Percentiles rank a stretch among this genome's conserved stretches.
Evolutionary conservation across 2,113 vertebrate genomes (phyloP).

Genomic region (Podiceps cristatus): DNA sequence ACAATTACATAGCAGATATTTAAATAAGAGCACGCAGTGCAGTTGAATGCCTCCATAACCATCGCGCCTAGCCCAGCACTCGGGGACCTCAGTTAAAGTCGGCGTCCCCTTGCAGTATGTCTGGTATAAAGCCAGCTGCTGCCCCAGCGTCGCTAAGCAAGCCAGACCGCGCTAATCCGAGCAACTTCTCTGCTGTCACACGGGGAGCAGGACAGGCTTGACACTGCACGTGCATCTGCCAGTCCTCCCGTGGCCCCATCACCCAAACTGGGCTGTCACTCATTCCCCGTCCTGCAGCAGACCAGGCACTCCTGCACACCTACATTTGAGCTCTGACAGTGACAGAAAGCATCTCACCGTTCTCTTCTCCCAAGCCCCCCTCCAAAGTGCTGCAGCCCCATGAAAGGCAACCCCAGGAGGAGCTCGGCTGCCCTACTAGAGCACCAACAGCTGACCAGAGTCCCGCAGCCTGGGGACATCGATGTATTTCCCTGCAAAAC

Average conservation of each 20-base stretch:
- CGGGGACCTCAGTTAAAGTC: not conserved
- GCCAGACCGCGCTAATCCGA: not conserved
- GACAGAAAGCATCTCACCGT: not conserved
- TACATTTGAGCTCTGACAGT: no score
- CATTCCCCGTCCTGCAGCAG: no score
- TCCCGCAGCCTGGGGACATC: not conserved
- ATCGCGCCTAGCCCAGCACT: no score
- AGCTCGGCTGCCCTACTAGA: not conserved
- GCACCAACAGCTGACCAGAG: not conserved
- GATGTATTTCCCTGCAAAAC: not conserved
- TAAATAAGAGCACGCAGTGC: not conserved
- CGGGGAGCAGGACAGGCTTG: not conserved
- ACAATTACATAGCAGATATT: not conserved
- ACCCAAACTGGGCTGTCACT: not conserved
- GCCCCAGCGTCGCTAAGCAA: not conserved
- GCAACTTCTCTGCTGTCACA: not conserved
- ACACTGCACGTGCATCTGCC: not conserved
- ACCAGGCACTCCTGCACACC: rapidly evolving
- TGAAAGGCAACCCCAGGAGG: not conserved
- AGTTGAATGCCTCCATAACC: not conserved
- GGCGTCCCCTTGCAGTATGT: no score
- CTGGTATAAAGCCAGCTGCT: not conserved
- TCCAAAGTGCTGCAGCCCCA: not conserved
- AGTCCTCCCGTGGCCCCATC: not conserved
- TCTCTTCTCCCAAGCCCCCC: not conserved